Percentiles rank a stretch among this genome's conserved stretches.
Evolutionary conservation across 1,140 invertebrate species (phyloP).

Genomic region (Drosophila tani): DNA sequence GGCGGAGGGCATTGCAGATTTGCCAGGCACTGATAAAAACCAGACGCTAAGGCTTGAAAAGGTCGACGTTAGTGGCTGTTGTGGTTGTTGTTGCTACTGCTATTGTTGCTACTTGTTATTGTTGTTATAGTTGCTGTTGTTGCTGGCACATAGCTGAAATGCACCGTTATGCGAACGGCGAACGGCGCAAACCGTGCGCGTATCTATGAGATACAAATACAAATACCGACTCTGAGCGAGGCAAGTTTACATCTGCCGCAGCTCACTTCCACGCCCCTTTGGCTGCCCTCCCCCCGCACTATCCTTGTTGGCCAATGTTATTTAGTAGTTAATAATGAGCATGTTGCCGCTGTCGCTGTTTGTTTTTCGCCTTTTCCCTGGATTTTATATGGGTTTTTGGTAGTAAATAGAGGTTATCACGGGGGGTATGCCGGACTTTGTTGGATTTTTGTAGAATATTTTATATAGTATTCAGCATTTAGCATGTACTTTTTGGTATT

Average conservation of each 20-base stretch:
- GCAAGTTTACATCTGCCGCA: constrained; percentile 70
- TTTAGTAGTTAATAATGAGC: constrained; percentile 83
- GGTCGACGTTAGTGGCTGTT: constrained; percentile 55
- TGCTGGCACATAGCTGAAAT: constrained; percentile 67
- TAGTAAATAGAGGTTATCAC: not conserved
- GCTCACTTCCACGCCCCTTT: constrained; percentile 8
- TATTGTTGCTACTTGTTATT: constrained; percentile 16
- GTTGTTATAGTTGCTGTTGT: constrained; percentile 4
- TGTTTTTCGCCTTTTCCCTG: constrained; percentile 47
- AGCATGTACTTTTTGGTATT: no score
- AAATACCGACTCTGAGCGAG: constrained; percentile 22
- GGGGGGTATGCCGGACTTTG: not conserved
- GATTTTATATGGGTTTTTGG: not conserved
- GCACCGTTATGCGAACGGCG: constrained; percentile 68
- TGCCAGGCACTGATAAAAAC: constrained; percentile 75
- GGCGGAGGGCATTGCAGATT: constrained; percentile 54
- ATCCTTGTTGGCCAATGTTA: constrained; percentile 69
- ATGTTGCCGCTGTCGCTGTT: constrained; percentile 78
- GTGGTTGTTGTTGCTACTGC: constrained; percentile 7
- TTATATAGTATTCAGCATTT: no score
- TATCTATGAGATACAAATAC: constrained; percentile 81
- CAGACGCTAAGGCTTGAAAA: constrained; percentile 76
- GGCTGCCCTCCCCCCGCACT: not conserved
- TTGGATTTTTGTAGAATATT: not conserved
- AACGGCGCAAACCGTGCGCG: constrained; percentile 32